A percentile compares a stretch with the other conserved stretches of the same genome.
These are phyloP conservation scores for Bujurquina vittata DNA, from an alignment of 2,113 vertebrate genomes.

Conservation along the genomic window DNA sequence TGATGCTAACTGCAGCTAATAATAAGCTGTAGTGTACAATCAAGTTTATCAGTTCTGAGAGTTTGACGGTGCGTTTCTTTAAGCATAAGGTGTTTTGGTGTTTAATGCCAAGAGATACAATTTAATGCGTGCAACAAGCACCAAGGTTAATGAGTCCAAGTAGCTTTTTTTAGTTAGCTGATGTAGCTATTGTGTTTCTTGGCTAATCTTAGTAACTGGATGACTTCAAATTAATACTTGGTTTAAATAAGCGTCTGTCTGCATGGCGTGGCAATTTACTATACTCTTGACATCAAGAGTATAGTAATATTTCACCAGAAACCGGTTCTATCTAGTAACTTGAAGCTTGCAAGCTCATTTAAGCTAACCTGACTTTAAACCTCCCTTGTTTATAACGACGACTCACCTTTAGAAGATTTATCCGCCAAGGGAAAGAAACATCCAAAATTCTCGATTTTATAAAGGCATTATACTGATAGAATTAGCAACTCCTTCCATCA, in stretches of 20 bases:
- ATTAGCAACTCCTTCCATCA: not conserved
- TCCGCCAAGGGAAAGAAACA: constrained; percentile 21
- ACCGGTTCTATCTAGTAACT: not conserved
- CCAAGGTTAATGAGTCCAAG: not conserved
- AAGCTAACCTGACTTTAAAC: constrained; percentile 10
- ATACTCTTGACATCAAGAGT: not conserved
- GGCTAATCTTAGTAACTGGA: not conserved
- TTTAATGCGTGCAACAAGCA: not conserved
- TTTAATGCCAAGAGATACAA: not conserved
- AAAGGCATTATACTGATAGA: not conserved
- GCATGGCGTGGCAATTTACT: too few relatives aligned
- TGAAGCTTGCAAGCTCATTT: not conserved
- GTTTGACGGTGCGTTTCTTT: not conserved
- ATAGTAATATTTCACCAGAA: not conserved
- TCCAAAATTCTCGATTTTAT: constrained; percentile 27
- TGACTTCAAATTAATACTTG: not conserved
- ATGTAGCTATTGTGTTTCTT: constrained; percentile 12
- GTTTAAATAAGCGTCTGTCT: not conserved
- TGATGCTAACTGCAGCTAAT: not conserved
- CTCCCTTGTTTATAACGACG: not conserved
- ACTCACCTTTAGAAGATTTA: constrained; percentile 66
- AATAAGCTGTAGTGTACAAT: not conserved
- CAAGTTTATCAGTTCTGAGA: not conserved
- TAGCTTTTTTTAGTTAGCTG: constrained; percentile 15
- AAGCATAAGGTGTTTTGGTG: too few relatives aligned